Evolutionary conservation across 2,888 invertebrate genomes (phyloP).

Genomic region (Litoditis marina): DNA sequence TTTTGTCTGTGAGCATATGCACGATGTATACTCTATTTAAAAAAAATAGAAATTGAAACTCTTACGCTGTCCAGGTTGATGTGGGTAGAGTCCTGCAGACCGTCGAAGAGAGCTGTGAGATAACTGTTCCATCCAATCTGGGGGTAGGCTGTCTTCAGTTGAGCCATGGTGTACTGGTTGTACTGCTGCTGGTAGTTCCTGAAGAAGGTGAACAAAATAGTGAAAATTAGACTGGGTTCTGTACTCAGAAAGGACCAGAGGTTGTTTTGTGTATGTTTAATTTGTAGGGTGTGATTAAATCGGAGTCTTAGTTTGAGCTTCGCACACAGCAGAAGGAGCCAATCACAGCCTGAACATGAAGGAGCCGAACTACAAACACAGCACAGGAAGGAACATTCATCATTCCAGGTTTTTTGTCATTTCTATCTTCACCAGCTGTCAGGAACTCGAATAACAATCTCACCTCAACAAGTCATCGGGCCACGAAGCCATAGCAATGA

Average conservation of each 20-base stretch:
- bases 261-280: too few species aligned
- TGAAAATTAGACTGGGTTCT: too few species aligned
- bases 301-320: too few species aligned
- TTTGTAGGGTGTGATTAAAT: too few species aligned
- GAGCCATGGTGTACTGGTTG: conserved; percentile 44
- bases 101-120: conserved; percentile 26
- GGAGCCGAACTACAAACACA: neutral
- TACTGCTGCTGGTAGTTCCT: conserved; percentile 54
- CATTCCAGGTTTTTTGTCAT: neutral
- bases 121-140: conserved; percentile 40
- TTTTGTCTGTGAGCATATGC: neutral
- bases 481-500: conserved; percentile 46
- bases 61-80: conserved; percentile 3
- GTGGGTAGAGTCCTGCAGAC: conserved; percentile 11
- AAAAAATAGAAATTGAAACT: too few species aligned
- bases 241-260: too few species aligned
- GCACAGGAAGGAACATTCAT: conserved; percentile 2
- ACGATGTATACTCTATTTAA: too few species aligned
- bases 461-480: conserved; percentile 42
- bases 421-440: neutral
- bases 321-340: too few species aligned
- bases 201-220: too few species aligned
- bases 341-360: too few species aligned
- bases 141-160: conserved; percentile 31
- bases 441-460: too few species aligned